Percentiles rank a stretch among this genome's conserved stretches.
Evolutionary conservation across 1,140 invertebrate genomes (phyloP).

Genomic region (Melanaphis sacchari): DNA sequence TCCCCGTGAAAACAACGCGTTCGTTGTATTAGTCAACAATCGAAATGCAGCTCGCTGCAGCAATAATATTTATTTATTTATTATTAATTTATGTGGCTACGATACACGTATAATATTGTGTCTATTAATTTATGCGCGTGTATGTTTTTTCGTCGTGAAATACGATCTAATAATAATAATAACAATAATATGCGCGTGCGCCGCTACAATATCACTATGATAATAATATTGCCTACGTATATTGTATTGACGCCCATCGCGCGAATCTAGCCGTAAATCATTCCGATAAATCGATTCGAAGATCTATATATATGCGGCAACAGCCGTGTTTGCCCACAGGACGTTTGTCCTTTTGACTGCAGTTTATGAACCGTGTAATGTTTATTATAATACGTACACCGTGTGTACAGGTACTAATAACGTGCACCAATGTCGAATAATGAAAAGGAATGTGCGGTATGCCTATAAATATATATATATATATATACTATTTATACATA

Average conservation of each 20-base stretch:
- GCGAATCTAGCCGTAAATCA: conserved; percentile 2
- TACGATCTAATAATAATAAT: background rate
- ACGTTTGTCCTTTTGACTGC: background rate
- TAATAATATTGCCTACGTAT: background rate
- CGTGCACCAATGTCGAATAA: conserved; percentile 9
- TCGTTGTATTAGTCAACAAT: background rate
- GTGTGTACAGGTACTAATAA: background rate
- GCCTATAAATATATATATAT: too few species aligned
- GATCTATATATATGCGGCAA: conserved; percentile 25
- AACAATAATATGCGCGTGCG: background rate
- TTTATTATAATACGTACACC: background rate
- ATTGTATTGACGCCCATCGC: background rate
- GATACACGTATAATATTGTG: background rate
- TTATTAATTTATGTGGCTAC: background rate
- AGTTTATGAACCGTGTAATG: conserved; percentile 23
- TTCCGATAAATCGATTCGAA: conserved; percentile 8
- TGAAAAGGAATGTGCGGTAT: conserved; percentile 1
- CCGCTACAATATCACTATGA: background rate
- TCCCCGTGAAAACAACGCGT: background rate
- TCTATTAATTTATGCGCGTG: background rate
- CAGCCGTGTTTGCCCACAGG: background rate
- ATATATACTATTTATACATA: too few species aligned
- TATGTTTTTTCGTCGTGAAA: background rate
- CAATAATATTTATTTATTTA: background rate
- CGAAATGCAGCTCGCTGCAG: background rate